Evolutionary conservation across 2,797 vertebrate species (phyloP), one percentile per base, ranked within the genome.

Genomic region (Zalophus californianus): DNA sequence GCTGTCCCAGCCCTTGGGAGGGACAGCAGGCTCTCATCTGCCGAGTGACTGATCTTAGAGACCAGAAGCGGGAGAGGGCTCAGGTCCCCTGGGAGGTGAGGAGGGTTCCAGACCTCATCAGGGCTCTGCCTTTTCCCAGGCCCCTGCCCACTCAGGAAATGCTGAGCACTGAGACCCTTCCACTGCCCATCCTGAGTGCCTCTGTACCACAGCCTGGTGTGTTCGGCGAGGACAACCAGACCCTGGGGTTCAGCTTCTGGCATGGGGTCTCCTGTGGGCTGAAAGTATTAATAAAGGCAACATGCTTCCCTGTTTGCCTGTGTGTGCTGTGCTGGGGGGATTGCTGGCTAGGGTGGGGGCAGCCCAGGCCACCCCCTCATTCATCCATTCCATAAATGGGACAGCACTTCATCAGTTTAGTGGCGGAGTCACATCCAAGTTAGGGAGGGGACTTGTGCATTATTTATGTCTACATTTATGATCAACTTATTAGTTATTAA

Each of bases 241-340:
- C 29, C 62, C 64, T 32, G 3, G 2, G 21, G 38, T 41, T 52
- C 58, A 27, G 23, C 68, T 87, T 23, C 80, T 50, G 35, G 90
- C 64, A 52, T 12, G 38, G 6, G 7, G 32, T 35, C 41, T 54
- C 52, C 50, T 44, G 35, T 0, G 1, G 58, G 77, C 78, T 91
- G 52, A 50, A 79, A 89, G 20, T 29, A 41, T 92, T 58, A 97
- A 97, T 97, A 97, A 97, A 98, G n/a, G 41, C 25, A 0, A 7
- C n/a, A 1, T 2, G 27, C 72, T 94, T 83, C n/a, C 41, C 32
- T 54, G 20, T 78, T 83, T 50, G 79, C 52, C 52, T 91, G 72
- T 72, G 62, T 62, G 72, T 92, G 64, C 35, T 8, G 1, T 8
- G 14, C 4, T 2, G 27, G 20, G 8, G 96, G 35, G 13, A 15